Evolutionary conservation across 1,140 invertebrate genomes (phyloP), one percentile per base, ranked within the genome.

Genomic region (Eriosoma lanigerum): DNA sequence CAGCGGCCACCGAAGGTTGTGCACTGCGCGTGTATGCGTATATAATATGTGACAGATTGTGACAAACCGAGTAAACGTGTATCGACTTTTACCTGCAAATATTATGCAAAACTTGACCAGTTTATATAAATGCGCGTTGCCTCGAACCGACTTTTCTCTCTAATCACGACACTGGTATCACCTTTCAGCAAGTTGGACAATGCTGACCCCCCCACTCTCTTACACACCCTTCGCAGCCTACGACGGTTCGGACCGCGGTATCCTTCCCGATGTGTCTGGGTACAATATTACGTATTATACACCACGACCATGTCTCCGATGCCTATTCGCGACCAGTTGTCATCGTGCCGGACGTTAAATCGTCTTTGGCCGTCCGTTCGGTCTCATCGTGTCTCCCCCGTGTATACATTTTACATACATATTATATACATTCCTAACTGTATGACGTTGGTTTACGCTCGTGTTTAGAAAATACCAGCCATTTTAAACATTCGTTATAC

Each of bases 71-170:
- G 73, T 58, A 44, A 76, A 58, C 52, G 54, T 58, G 73, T 58
- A 44, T 56, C 29, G 29, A 76, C 73, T 76, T 76, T 76, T 58
- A 76, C 73, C 73, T 19, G 32, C 54, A 21, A 76, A 58, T 76
- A 76, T 76, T 76, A 76, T 76, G 73, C 73, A 76, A 76, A 76
- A 76, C 54, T 76, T 56, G 73, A 76, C 54, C 73, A 76, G 73
- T 76, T 76, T n/a, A 19, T 72, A 52, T 29, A 21, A 76, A 58
- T 24, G 54, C 32, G 64, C 24, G 4, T 21, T 21, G 60, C 64
- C 38, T 68, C 44, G 21, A 13, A 68, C n/a, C 32, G 44, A 68
- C 73, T 54, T 76, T 58, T 58, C 66, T 58, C 66, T 68, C 73
- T 32, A 76, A 76, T 76, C 73, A 76, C 73, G 73, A 76, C 66